Evolutionary conservation across 2,888 invertebrate genomes (phyloP).

Genomic region (Campoplex capitator): DNA sequence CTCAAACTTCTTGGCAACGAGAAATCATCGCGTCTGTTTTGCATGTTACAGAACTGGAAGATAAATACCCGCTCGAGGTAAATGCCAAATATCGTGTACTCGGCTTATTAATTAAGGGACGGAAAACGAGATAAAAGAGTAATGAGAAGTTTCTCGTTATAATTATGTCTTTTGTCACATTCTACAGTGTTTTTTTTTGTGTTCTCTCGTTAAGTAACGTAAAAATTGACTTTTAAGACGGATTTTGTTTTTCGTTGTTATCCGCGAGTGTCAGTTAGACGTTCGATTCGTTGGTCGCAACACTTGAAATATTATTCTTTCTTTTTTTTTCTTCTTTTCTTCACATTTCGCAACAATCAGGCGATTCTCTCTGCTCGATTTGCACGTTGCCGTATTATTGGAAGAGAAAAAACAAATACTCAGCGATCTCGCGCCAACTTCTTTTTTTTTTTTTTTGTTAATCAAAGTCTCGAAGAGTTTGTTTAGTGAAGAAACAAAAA

Average conservation of each 20-base stretch:
- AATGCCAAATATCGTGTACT: constrained; percentile 15
- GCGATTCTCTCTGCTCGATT: background rate
- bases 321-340: too few species aligned
- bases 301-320: background rate
- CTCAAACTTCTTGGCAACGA: constrained; percentile 27
- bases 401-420: background rate
- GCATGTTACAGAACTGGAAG: background rate
- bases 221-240: background rate
- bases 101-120: constrained; percentile 44
- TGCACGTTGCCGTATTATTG: background rate
- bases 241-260: background rate
- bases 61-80: constrained; percentile 16
- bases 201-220: background rate
- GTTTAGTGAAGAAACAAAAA: background rate
- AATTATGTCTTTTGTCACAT: constrained; percentile 40
- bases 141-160: constrained; percentile 3
- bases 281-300: background rate
- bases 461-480: constrained; percentile 12
- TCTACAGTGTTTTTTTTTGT: background rate
- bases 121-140: constrained; percentile 31
- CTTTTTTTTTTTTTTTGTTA: background rate
- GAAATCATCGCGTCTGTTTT: background rate
- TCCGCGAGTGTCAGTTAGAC: background rate
- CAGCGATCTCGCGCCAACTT: background rate
- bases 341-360: background rate